Evolutionary conservation across 1,140 invertebrate species (phyloP), one percentile per base, ranked within the genome.

Genomic region (Drosophila aff.): DNA sequence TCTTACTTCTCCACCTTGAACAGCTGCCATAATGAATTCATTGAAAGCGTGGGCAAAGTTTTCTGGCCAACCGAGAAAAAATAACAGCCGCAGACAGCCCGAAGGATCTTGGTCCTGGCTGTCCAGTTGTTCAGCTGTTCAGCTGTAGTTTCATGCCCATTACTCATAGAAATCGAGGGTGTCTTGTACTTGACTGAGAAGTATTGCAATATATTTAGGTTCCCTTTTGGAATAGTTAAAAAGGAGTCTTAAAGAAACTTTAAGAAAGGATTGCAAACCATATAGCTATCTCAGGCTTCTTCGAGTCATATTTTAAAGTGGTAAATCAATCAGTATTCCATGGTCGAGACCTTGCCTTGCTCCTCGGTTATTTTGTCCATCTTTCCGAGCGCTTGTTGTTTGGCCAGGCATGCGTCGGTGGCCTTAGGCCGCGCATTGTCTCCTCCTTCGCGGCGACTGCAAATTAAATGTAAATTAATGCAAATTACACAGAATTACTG

Each of bases 381-480:
- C 40, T 65, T 63, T 33, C 4, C 36, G 38, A 44, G 31, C 58
- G 33, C 65, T 11, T 52, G 53, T 59, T 79, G 76, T 59, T 72
- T 69, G 57, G 76, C 52, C 59, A 79, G 75, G 66, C 76, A 69
- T 79, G 76, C 76, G 76, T 79, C 66, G 58, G 43, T 59, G 76
- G 75, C 76, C 75, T 79, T 72, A 78, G 75, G 75, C 75, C 55
- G 64, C 75, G 75, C 67, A 72, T 57, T 72, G 46, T 76, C 47
- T 60, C 57, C 41, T 47, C 49, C 72, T 53, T 64, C 9, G 47
- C 26, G 26, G 62, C 41, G 52, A 55, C 52, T 65, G 68, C 60
- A 87, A 87, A 87, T 87, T 90, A 90, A 87, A 89, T 87, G 84
- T 87, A 87, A 87, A 87, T 87, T 87, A 87, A 90, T 87, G 84